Percentiles rank a stretch among this genome's conserved stretches.
These are phyloP conservation scores for Novumbra hubbsi DNA, from an alignment of 2,797 vertebrate genomes.

Conservation along the genomic window DNA sequence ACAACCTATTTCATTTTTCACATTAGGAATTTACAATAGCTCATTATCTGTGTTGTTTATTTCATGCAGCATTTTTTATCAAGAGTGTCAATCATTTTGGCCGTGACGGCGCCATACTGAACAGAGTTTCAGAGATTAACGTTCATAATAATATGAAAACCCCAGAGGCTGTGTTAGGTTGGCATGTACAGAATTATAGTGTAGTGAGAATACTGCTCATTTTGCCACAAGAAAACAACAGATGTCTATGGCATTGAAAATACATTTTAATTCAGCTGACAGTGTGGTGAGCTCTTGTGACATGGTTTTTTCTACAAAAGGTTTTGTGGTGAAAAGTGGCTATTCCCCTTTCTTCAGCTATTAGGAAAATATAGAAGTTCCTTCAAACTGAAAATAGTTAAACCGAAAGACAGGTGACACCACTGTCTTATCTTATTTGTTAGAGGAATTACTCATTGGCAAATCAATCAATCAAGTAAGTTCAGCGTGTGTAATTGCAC, in stretches of 20 bases:
- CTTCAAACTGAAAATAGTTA: constrained; percentile 49
- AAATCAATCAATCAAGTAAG: neutral
- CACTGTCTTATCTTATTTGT: constrained; percentile 65
- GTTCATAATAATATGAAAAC: too few species aligned
- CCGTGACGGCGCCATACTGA: too few species aligned
- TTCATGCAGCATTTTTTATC: too few species aligned
- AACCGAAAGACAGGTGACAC: constrained; percentile 49
- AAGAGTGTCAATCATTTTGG: too few species aligned
- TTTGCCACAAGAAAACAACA: neutral
- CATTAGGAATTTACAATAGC: too few species aligned
- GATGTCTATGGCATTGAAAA: neutral
- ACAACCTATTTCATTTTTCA: too few species aligned
- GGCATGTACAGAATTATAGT: neutral
- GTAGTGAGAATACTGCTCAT: neutral
- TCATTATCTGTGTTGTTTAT: too few species aligned
- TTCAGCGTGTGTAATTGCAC: neutral
- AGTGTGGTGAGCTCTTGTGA: neutral
- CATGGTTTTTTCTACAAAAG: neutral
- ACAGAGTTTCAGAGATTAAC: too few species aligned
- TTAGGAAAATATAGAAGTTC: constrained; percentile 35
- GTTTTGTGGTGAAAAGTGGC: constrained; percentile 12
- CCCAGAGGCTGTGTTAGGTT: neutral
- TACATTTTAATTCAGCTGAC: neutral
- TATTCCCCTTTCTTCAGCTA: constrained; percentile 64
- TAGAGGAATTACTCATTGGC: constrained; percentile 16